These are phyloP conservation scores for Tricholaema leucomelas DNA, from an alignment of 2,113 vertebrate genomes.

Conservation along the genomic window DNA sequence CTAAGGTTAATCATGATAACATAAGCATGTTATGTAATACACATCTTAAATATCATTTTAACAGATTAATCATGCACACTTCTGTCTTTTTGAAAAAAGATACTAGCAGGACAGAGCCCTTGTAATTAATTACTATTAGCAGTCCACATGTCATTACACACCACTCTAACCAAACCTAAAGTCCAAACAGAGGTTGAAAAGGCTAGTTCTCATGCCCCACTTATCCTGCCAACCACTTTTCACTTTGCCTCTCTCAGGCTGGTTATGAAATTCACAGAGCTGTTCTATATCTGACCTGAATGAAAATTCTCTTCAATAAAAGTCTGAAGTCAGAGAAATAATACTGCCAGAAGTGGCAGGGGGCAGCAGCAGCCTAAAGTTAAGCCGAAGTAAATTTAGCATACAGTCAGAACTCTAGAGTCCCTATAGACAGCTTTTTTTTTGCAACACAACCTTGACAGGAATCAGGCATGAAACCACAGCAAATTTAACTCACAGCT, in stretches of 20 bases:
- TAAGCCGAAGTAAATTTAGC: neutral
- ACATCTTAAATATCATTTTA: neutral
- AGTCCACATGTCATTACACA: neutral
- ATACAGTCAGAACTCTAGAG: neutral
- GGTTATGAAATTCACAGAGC: neutral
- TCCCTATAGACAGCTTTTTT: neutral
- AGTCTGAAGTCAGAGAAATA: neutral
- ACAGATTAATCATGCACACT: neutral
- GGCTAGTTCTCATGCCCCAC: neutral
- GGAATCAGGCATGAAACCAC: neutral
- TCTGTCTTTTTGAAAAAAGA: neutral
- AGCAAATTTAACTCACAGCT: neutral
- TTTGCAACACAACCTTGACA: neutral
- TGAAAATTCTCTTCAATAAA: neutral
- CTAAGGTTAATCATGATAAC: neutral
- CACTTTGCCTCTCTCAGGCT: neutral
- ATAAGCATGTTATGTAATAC: neutral
- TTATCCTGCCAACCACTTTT: neutral
- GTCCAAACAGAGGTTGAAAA: neutral
- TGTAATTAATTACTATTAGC: neutral
- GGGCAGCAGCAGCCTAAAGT: neutral
- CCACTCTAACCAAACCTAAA: neutral
- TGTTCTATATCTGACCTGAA: neutral
- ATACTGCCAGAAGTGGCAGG: neutral
- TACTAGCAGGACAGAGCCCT: neutral